Conservation (phyloP, 2,113 vertebrate genomes). For the Gadus macrocephalus region DNA sequence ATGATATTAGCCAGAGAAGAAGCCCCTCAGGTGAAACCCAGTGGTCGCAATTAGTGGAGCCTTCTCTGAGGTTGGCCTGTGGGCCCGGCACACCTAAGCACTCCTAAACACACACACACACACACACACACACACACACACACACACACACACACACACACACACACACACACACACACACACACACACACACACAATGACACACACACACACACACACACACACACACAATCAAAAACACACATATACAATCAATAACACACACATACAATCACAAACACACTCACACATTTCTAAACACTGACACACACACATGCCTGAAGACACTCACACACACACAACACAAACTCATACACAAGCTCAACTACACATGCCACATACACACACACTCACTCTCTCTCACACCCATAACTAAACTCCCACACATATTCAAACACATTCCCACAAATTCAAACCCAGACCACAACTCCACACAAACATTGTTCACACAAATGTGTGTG, state of each 20-base stretch:
- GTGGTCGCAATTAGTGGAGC: slow-evolving; percentile 73
- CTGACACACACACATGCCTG: too few species aligned
- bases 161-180: not conserved
- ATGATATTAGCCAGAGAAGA: slow-evolving; percentile 72
- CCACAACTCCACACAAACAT: too few species aligned
- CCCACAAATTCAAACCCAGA: too few species aligned
- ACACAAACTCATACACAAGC: not conserved
- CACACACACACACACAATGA: slow-evolving; percentile 10
- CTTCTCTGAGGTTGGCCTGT: slow-evolving; percentile 61
- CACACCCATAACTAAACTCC: too few species aligned
- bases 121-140: slow-evolving; percentile 16
- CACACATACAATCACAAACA: too few species aligned
- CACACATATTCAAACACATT: too few species aligned
- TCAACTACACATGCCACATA: too few species aligned
- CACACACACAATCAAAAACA: not conserved
- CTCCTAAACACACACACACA: slow-evolving; percentile 17
- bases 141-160: slow-evolving; percentile 8
- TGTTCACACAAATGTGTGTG: too few species aligned
- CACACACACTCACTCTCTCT: too few species aligned
- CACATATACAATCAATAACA: not conserved
- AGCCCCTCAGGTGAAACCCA: slow-evolving; percentile 70
- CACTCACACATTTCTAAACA: too few species aligned
- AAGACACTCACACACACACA: not conserved
- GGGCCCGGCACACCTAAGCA: slow-evolving; percentile 33
- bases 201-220: slow-evolving; percentile 12